Conservation (phyloP, 2,113 vertebrate genomes). For the Hyla sarda region DNA sequence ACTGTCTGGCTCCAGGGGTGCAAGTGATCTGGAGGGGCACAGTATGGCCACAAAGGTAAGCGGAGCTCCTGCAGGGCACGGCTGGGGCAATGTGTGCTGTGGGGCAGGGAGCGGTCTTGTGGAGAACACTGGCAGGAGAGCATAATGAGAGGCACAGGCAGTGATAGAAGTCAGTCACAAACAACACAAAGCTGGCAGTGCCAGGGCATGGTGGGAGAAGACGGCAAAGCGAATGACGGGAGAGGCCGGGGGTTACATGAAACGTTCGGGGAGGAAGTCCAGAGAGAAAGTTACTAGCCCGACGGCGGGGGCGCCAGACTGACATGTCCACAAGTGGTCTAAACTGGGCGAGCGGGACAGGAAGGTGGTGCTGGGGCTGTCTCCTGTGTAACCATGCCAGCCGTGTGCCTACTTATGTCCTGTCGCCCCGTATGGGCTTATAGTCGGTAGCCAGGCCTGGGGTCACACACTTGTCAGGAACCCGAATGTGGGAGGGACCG, state of each 20-base stretch:
- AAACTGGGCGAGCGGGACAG: not conserved
- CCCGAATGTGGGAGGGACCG: not conserved
- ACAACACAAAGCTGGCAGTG: not conserved
- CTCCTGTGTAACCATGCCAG: too few relatives aligned
- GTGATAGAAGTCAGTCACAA: not conserved
- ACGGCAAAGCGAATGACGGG: too few relatives aligned
- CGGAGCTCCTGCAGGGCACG: not conserved
- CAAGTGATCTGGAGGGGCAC: constrained; percentile 21
- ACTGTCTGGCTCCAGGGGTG: constrained; percentile 22
- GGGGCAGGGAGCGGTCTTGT: not conserved
- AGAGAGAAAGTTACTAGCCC: not conserved
- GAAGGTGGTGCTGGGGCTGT: too few relatives aligned
- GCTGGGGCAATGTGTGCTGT: too few relatives aligned
- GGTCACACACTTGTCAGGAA: not conserved
- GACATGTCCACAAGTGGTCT: not conserved
- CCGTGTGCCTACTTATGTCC: not conserved
- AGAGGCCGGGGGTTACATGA: too few relatives aligned
- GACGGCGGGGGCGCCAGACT: not conserved
- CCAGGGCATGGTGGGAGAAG: not conserved
- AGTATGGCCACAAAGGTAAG: constrained; percentile 52
- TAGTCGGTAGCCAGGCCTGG: not conserved
- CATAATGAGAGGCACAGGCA: not conserved
- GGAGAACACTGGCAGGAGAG: not conserved
- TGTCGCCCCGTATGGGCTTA: not conserved
- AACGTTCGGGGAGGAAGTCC: not conserved